Percentiles rank a stretch among this genome's conserved stretches.
Evolutionary conservation across 2,888 invertebrate species (phyloP).

Genomic region (Lochmaea crataegi): DNA sequence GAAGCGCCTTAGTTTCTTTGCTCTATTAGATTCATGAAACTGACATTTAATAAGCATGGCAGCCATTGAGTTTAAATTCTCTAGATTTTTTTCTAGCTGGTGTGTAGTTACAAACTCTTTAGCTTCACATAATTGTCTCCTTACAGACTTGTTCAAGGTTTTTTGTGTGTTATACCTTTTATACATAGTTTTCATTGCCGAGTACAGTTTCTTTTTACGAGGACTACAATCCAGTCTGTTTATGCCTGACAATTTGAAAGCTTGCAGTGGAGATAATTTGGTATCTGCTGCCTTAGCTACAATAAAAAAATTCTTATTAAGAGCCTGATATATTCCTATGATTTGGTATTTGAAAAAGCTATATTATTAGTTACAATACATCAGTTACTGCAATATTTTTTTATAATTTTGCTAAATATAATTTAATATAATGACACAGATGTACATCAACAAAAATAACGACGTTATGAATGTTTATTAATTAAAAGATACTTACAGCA

Average conservation of each 20-base stretch:
- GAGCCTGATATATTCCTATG: background rate
- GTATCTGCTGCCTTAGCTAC: background rate
- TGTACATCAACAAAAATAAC: slow-evolving; percentile 5
- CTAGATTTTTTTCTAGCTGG: background rate
- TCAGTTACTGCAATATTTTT: slow-evolving; percentile 1
- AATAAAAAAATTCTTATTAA: background rate
- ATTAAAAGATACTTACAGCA: background rate
- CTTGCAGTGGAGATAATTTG: background rate
- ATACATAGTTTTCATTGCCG: background rate
- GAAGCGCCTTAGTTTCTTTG: background rate
- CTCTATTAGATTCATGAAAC: background rate
- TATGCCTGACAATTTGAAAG: background rate
- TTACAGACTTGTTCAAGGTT: background rate
- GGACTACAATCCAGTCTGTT: background rate
- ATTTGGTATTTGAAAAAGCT: background rate
- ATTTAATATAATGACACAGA: background rate
- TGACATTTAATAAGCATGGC: background rate
- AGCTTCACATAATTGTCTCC: background rate
- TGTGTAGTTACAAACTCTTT: background rate
- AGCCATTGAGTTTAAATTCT: background rate
- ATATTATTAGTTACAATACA: background rate
- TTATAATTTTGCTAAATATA: slow-evolving; percentile 3
- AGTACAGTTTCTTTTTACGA: background rate
- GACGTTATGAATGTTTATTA: background rate
- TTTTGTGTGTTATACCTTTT: background rate